Evolutionary conservation across 2,113 vertebrate genomes (phyloP).

Genomic region (Balaenoptera acutorostrata): DNA sequence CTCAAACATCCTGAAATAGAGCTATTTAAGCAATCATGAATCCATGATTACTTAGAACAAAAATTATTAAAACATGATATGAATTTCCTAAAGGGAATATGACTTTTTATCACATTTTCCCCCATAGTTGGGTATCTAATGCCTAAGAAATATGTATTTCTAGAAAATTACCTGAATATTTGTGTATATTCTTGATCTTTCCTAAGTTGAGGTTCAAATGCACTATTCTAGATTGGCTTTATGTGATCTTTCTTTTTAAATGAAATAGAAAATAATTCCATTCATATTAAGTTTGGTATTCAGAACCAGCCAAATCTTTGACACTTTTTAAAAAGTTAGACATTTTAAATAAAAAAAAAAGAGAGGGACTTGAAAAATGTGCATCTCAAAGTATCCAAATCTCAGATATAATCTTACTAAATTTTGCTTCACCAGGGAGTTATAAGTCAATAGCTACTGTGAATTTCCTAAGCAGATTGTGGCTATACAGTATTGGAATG

Average conservation of each 20-base stretch:
- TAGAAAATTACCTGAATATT: background rate
- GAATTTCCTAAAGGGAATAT: background rate
- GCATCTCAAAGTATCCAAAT: background rate
- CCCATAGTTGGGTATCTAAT: background rate
- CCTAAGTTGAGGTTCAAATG: background rate
- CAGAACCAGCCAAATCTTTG: background rate
- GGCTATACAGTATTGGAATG: background rate
- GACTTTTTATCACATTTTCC: background rate
- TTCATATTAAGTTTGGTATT: background rate
- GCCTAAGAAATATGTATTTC: background rate
- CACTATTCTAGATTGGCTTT: background rate
- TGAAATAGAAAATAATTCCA: background rate
- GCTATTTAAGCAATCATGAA: background rate
- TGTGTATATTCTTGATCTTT: background rate
- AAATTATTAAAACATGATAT: background rate
- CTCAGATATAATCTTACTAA: background rate
- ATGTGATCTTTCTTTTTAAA: background rate
- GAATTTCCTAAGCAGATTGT: background rate
- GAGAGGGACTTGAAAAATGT: background rate
- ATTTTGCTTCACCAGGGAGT: background rate
- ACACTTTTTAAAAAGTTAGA: background rate
- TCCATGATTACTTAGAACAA: background rate
- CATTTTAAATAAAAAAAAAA: background rate
- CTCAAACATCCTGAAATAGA: background rate
- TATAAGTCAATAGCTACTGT: background rate